A percentile compares a stretch with the other conserved stretches of the same genome.
Evolutionary conservation across 2,888 invertebrate genomes (phyloP).

Genomic region (Drosophila fungiperda): DNA sequence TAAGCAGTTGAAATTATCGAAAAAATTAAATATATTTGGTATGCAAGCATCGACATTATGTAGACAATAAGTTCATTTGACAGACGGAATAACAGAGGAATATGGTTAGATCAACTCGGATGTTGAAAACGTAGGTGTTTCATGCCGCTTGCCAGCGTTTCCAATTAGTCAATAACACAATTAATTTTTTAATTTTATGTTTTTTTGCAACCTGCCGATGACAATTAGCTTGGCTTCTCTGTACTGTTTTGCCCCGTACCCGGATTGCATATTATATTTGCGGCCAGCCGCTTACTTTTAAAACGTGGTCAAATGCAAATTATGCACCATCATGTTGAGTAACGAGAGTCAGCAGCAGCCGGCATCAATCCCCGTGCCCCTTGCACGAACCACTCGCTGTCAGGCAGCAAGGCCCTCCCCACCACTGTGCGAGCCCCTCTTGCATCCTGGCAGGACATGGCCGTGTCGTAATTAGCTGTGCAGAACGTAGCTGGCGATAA

Average conservation of each 20-base stretch:
- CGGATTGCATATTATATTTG: slow-evolving; percentile 65
- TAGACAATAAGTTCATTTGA: background rate
- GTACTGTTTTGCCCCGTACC: background rate
- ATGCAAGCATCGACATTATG: background rate
- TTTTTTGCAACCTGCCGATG: slow-evolving; percentile 23
- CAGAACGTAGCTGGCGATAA: slow-evolving; percentile 74
- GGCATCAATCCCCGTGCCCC: background rate
- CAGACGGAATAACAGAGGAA: background rate
- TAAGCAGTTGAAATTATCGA: background rate
- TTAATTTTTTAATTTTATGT: background rate
- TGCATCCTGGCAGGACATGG: slow-evolving; percentile 23
- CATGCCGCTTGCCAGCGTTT: background rate
- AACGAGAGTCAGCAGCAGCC: slow-evolving; percentile 33
- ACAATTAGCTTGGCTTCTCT: slow-evolving; percentile 3
- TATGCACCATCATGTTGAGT: slow-evolving; percentile 70
- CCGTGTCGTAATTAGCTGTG: slow-evolving; percentile 71
- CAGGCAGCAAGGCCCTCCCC: background rate
- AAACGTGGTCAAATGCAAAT: slow-evolving; percentile 71
- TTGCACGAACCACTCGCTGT: background rate
- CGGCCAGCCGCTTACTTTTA: slow-evolving; percentile 71
- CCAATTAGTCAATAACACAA: background rate
- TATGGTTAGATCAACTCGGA: background rate
- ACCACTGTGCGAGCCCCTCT: too few species aligned
- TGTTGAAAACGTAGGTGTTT: background rate
- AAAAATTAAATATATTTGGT: background rate